Conservation (phyloP, 2,113 vertebrate species). For the Grammomys surdaster region DNA sequence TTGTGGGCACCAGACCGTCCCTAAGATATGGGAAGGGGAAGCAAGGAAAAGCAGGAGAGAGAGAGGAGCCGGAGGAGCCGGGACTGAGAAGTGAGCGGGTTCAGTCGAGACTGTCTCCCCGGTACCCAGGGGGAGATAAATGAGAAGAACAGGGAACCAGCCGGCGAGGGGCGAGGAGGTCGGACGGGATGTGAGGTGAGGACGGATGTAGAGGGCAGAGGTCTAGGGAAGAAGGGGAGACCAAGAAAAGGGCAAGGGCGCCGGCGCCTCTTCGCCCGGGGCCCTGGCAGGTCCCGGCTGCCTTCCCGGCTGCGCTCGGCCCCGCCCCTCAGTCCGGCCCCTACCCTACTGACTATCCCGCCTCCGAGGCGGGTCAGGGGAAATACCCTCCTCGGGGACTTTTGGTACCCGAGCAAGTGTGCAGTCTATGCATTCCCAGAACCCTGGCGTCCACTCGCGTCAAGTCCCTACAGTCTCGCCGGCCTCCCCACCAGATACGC, state of each 20-base stretch:
- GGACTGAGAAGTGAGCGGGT: background rate
- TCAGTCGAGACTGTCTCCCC: background rate
- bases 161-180: background rate
- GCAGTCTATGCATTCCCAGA: conserved; percentile 46
- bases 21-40: background rate
- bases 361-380: conserved; percentile 60
- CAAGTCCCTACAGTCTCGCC: background rate
- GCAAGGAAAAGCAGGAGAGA: background rate
- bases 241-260: background rate
- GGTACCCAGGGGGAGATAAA: background rate
- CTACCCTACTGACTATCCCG: background rate
- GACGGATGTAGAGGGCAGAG: background rate
- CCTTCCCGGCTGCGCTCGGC: conserved; percentile 9
- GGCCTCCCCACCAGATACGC: background rate
- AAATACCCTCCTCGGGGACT: conserved; percentile 68
- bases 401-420: background rate
- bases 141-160: background rate
- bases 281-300: background rate
- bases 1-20: background rate
- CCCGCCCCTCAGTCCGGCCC: background rate
- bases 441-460: conserved; percentile 24
- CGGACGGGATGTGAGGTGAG: background rate
- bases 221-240: background rate
- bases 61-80: background rate
- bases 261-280: conserved; percentile 21